Evolutionary conservation across 2,888 invertebrate species (phyloP), one percentile per base, ranked within the genome.

Genomic region (Siphonodentalium dalli): DNA sequence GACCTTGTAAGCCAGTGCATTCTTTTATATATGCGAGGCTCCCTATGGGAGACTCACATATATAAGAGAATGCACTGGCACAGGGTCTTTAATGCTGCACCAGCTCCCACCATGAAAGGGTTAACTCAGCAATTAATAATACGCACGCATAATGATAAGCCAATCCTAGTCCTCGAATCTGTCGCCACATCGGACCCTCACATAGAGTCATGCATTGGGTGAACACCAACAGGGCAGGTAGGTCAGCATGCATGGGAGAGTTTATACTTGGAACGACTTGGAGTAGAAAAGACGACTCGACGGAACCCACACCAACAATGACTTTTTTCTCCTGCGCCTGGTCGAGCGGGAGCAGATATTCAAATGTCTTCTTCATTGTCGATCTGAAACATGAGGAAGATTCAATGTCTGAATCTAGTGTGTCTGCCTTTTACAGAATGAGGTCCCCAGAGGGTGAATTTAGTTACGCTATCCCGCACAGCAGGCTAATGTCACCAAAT

Each of bases 151-250:
- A 93, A 46, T 88, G 86, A 82, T 95, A 95, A 0, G 93, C 88
- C 46, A 91, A 86, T 0, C 94, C 94, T 72, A 88, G 87, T 33
- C 94, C 94, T 66, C 95, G 86, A 62, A 95, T 90, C 78, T 89
- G 87, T 45, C 88, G 87, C 91, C 92, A 93, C 88, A 93, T 88
- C 24, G 93, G 92, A 44, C 93, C 93, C 89, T 93, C 93, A 0
- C 89, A 84, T 82, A 93, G 93, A 7, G 88, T 89, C 68, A 94
- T 87, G 83, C 93, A 95, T 83, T 93, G 91, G 62, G 92, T 84
- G 62, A 90, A 90, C 27, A 93, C 88, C 67, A 88, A 82, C 26
- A 93, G 83, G 43, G 91, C 87, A 9, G 93, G 89, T 31, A 89
- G 80, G 74, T 90, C 89, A 1, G 87, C 81, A 76, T 87, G 81